phyloP scores from a whole-genome alignment of 2,797 vertebrate species.

The Sebastes variabilis region DNA sequence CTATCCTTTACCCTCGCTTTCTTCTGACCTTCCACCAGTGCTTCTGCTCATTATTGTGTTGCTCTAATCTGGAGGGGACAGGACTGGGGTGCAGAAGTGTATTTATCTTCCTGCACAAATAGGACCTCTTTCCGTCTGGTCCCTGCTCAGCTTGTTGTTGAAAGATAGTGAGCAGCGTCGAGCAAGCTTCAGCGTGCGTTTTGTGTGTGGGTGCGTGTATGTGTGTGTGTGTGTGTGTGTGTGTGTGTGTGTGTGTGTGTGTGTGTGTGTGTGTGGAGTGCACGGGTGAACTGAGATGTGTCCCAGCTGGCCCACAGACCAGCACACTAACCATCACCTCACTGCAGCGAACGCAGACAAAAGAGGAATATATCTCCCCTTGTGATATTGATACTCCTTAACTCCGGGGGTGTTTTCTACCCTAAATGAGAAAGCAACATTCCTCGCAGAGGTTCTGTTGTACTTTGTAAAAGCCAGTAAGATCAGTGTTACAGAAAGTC shows the following conservation, averaged over 20 bases:
- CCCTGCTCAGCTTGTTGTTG: conserved; percentile 84
- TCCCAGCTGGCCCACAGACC: conserved; percentile 80
- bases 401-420: conserved; percentile 67
- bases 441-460: conserved; percentile 64
- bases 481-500: conserved; percentile 73
- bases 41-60: conserved; percentile 79
- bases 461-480: conserved; percentile 60
- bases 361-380: conserved; percentile 67
- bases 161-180: conserved; percentile 82
- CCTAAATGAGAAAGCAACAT: conserved; percentile 71
- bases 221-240: conserved; percentile 13
- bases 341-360: conserved; percentile 72
- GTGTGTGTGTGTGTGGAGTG: conserved; percentile 25
- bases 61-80: conserved; percentile 81
- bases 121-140: conserved; percentile 84
- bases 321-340: conserved; percentile 74
- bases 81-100: conserved; percentile 78
- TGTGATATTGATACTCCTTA: conserved; percentile 77
- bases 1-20: conserved; percentile 73
- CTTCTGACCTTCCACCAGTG: conserved; percentile 75
- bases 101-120: conserved; percentile 86
- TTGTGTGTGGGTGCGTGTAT: conserved; percentile 7
- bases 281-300: conserved; percentile 75
- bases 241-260: conserved; percentile 20
- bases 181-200: conserved; percentile 51